Evolutionary conservation across 2,113 vertebrate species (phyloP), one percentile per base, ranked within the genome.

Genomic region (Bujurquina vittata): DNA sequence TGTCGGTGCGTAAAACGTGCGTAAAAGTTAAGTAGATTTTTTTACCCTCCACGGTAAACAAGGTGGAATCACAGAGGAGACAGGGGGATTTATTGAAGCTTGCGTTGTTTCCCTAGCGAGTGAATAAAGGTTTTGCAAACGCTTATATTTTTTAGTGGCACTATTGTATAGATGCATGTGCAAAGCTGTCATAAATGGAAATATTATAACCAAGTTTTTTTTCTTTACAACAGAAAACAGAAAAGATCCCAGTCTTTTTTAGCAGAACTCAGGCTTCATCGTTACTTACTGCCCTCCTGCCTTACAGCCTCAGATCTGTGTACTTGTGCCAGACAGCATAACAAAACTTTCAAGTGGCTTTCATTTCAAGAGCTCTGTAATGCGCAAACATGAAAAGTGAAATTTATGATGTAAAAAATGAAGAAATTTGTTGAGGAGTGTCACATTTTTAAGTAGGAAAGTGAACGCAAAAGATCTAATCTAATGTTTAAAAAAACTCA

Each of bases 1-100:
- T 81, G 17, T 10, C 29, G 23, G 20, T 81, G 88, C 63, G 63
- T 78, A 82, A 84, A 85, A 35, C 17, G 11, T 61, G 75, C 35
- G 55, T 65, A 72, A 78, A 86, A 59, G 43, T 12, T 6, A 23
- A 54, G 7, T 29, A 31, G 5, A 23, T 37, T 20, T 31, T 6
- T 31, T 72, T 72, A 49, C 43, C 17, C 63, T 40, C 22, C 63
- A 46, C 22, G 46, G 8, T 31, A 31, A 72, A 52, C 67, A 72
- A 72, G 5, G 26, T 72, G 67, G 67, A 72, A 72, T 52, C 17
- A 14, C 52, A 31, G 20, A n/a, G 67, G 17, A 52, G 46, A 72
- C 29, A 10, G 20, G 23, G 31, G 52, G n/a, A 72, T 14, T 52
- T 72, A 46, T 31, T 31, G 12, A 72, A 52, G 46, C 65, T 52